Percentiles rank a stretch among this genome's conserved stretches.
Evolutionary conservation across 2,113 vertebrate species (phyloP).

Genomic region (Callionymus lyra): DNA sequence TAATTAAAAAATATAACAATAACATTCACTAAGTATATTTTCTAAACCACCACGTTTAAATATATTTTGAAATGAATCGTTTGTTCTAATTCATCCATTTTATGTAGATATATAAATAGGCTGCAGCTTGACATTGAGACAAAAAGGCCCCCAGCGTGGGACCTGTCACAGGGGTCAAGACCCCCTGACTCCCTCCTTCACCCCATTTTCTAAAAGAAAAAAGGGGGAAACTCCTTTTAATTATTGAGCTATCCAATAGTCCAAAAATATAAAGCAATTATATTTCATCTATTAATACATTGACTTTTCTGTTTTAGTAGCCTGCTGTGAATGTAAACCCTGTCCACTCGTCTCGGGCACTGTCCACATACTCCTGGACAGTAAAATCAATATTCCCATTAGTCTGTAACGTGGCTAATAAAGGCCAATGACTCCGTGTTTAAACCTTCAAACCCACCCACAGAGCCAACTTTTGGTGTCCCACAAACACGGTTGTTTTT

Average conservation of each 20-base stretch:
- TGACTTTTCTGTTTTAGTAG: too few species aligned
- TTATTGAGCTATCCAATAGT: too few species aligned
- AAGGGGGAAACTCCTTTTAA: too few species aligned
- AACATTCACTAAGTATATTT: too few species aligned
- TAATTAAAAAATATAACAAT: too few species aligned
- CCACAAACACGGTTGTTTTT: slow-evolving; percentile 26
- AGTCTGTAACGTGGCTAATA: slow-evolving; percentile 50
- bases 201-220: neutral
- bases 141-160: slow-evolving; percentile 64
- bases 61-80: neutral
- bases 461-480: slow-evolving; percentile 13
- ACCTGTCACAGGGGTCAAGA: slow-evolving; percentile 70
- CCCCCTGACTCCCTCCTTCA: slow-evolving; percentile 59
- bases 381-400: slow-evolving; percentile 49
- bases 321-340: too few species aligned
- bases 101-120: slow-evolving; percentile 33
- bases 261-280: too few species aligned
- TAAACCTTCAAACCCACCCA: slow-evolving; percentile 18
- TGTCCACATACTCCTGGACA: neutral
- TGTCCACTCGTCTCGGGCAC: too few species aligned
- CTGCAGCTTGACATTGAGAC: slow-evolving; percentile 65
- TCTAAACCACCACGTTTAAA: too few species aligned
- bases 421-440: slow-evolving; percentile 44
- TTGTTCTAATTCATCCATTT: neutral
- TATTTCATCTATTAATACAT: too few species aligned